These are phyloP conservation scores for Lucilia cuprina DNA, from an alignment of 1,140 invertebrate species.

Conservation along the genomic window DNA sequence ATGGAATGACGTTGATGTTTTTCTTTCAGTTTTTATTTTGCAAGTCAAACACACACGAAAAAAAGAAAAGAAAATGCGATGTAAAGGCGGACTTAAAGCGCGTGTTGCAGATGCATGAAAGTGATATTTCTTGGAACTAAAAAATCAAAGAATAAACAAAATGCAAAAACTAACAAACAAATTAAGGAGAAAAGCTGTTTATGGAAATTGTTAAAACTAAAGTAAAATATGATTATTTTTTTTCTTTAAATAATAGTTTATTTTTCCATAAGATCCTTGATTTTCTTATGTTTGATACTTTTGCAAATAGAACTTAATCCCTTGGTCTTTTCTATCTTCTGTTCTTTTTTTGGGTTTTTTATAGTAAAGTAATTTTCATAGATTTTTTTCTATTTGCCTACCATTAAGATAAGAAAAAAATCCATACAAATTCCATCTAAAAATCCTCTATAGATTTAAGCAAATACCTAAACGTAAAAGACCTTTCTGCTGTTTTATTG, in stretches of 20 bases:
- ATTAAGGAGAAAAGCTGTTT: neutral
- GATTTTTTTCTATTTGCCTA: neutral
- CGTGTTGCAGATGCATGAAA: neutral
- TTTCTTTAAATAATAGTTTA: no score
- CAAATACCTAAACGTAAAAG: neutral
- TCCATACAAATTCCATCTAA: neutral
- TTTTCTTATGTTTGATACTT: no score
- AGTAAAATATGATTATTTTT: neutral
- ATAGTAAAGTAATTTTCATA: neutral
- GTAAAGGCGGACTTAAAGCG: neutral
- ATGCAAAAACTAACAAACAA: neutral
- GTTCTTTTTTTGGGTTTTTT: neutral
- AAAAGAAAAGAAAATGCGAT: no score
- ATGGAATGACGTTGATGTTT: neutral
- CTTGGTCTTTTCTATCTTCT: no score
- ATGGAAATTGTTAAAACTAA: neutral
- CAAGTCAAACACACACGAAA: no score
- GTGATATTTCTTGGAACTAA: neutral
- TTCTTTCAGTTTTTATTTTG: neutral
- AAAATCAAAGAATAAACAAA: neutral
- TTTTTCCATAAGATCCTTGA: no score
- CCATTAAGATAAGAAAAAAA: neutral
- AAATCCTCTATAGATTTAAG: neutral
- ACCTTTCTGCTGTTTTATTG: neutral
- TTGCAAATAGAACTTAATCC: no score